phyloP scores from a whole-genome alignment of 2,888 invertebrate species.

The Molanna angustata region DNA sequence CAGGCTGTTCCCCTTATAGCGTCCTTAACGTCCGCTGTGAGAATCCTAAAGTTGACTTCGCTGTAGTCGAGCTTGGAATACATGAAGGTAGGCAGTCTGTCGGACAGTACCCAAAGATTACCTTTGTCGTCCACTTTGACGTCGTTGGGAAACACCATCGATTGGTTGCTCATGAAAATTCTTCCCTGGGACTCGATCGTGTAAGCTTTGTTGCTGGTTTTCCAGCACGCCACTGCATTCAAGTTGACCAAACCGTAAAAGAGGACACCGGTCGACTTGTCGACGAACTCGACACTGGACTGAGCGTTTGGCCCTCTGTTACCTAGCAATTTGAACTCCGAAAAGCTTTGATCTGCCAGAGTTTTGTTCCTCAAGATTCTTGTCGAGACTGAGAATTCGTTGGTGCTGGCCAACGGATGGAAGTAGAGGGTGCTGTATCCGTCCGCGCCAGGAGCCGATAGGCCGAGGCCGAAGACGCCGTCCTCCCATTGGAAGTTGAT shows the following conservation, averaged over 20 bases:
- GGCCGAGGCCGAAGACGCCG: slow-evolving; percentile 71
- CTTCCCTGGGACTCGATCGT: slow-evolving; percentile 68
- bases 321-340: slow-evolving; percentile 66
- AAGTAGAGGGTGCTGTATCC: slow-evolving; percentile 74
- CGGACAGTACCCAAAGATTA: slow-evolving; percentile 72
- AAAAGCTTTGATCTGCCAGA: slow-evolving; percentile 55
- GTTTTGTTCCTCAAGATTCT: slow-evolving; percentile 61
- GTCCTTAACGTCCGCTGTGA: slow-evolving; percentile 65
- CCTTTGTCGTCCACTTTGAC: slow-evolving; percentile 71
- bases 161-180: slow-evolving; percentile 66
- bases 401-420: slow-evolving; percentile 74
- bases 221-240: slow-evolving; percentile 78
- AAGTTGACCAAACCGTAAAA: slow-evolving; percentile 73
- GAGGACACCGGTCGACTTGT: slow-evolving; percentile 66
- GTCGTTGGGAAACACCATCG: slow-evolving; percentile 76
- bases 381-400: slow-evolving; percentile 74
- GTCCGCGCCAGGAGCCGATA: slow-evolving; percentile 62
- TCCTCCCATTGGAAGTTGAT: slow-evolving; percentile 73
- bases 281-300: slow-evolving; percentile 70
- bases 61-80: slow-evolving; percentile 59
- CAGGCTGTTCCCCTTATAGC: slow-evolving; percentile 72
- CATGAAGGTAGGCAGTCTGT: slow-evolving; percentile 69
- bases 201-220: slow-evolving; percentile 65
- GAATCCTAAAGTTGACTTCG: slow-evolving; percentile 69
- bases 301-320: slow-evolving; percentile 70